phyloP scores from a whole-genome alignment of 2,797 vertebrate species.

The Siniperca undulata region DNA sequence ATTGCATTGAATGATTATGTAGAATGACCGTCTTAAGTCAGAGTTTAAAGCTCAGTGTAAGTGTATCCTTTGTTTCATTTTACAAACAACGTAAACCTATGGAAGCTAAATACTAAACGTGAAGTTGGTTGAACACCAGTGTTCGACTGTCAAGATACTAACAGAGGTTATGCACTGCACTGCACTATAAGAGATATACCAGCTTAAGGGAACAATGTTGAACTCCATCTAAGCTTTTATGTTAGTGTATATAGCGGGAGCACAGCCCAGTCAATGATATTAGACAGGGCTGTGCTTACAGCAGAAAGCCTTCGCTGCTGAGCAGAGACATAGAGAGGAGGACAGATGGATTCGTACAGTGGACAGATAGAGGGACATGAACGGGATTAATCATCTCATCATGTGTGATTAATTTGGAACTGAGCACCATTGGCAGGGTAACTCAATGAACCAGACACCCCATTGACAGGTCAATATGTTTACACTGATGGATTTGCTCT shows the following conservation, averaged over 20 bases:
- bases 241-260: slow-evolving; percentile 6
- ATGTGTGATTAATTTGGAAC: slow-evolving; percentile 82
- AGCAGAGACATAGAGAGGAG: slow-evolving; percentile 31
- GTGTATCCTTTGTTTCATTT: slow-evolving; percentile 3
- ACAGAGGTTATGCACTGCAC: slow-evolving; percentile 10
- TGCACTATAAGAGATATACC: slow-evolving; percentile 5
- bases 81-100: not conserved
- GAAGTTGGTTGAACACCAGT: slow-evolving; percentile 2
- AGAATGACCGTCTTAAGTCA: not conserved
- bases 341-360: slow-evolving; percentile 75
- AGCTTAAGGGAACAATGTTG: slow-evolving; percentile 25
- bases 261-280: slow-evolving; percentile 1
- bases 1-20: not conserved
- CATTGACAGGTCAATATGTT: slow-evolving; percentile 80
- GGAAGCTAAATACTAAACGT: not conserved
- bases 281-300: slow-evolving; percentile 1
- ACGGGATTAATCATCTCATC: slow-evolving; percentile 84
- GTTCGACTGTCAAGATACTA: slow-evolving; percentile 2
- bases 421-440: slow-evolving; percentile 58
- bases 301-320: slow-evolving; percentile 22
- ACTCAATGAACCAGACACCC: slow-evolving; percentile 68
- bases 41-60: not conserved
- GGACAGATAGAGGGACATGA: slow-evolving; percentile 71
- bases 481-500: slow-evolving; percentile 69
- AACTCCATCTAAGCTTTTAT: slow-evolving; percentile 34